A percentile compares a stretch with the other conserved stretches of the same genome.
Conservation (phyloP, 2,113 vertebrate species). For the Cromileptes altivelis region DNA sequence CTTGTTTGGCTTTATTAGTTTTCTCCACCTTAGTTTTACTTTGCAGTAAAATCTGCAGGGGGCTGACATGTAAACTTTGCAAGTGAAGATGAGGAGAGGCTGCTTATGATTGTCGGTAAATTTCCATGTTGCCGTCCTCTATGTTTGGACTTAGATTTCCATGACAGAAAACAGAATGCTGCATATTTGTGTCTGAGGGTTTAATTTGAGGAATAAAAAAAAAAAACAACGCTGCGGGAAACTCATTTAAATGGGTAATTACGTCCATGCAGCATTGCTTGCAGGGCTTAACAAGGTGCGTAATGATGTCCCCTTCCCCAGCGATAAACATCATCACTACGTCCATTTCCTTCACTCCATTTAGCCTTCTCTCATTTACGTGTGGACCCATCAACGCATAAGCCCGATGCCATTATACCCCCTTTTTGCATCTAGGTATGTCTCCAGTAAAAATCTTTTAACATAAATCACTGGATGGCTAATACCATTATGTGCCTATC, state of each 20-base stretch:
- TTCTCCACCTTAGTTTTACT: background rate
- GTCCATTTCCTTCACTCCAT: slow-evolving; percentile 75
- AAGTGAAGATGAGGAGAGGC: slow-evolving; percentile 26
- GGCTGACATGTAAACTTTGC: slow-evolving; percentile 36
- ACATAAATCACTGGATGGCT: slow-evolving; percentile 40
- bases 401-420: slow-evolving; percentile 43
- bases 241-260: slow-evolving; percentile 82
- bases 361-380: slow-evolving; percentile 68
- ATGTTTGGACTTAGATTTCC: slow-evolving; percentile 37
- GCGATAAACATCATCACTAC: slow-evolving; percentile 75
- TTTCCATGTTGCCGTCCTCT: background rate
- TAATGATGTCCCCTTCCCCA: slow-evolving; percentile 78
- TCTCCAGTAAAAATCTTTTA: slow-evolving; percentile 32
- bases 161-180: slow-evolving; percentile 59
- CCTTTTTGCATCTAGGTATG: slow-evolving; percentile 39
- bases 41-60: background rate
- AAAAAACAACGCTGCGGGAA: slow-evolving; percentile 60
- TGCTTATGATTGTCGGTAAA: slow-evolving; percentile 18
- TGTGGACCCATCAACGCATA: slow-evolving; percentile 49
- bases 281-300: slow-evolving; percentile 81
- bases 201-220: slow-evolving; percentile 66
- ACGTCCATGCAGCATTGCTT: slow-evolving; percentile 66
- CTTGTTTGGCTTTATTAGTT: slow-evolving; percentile 26
- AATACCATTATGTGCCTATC: slow-evolving; percentile 34
- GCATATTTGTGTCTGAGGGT: slow-evolving; percentile 65